Evolutionary conservation across 2,113 vertebrate species (phyloP).

Genomic region (Ceuthmochares aereus): DNA sequence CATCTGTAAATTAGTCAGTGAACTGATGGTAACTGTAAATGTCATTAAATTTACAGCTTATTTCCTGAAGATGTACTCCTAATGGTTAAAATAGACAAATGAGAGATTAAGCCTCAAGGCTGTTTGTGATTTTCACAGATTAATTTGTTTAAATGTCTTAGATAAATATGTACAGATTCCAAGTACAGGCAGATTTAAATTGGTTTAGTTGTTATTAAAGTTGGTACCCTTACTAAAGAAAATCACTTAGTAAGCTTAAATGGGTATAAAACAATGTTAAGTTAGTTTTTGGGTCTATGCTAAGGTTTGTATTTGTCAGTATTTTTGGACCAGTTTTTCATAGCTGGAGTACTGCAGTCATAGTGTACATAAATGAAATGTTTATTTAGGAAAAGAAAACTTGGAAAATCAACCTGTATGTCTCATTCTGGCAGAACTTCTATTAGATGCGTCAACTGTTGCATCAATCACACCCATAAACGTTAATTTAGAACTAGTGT

Average conservation of each 20-base stretch:
- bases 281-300: neutral
- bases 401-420: neutral
- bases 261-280: too few relatives aligned
- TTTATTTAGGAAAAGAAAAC: neutral
- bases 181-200: neutral
- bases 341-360: neutral
- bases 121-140: neutral
- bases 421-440: neutral
- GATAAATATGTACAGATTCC: neutral
- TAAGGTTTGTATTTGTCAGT: rapidly evolving
- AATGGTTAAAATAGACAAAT: neutral
- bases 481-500: neutral
- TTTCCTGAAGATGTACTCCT: neutral
- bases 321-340: neutral
- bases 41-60: neutral
- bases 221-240: too few relatives aligned
- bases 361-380: neutral
- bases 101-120: neutral
- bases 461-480: neutral
- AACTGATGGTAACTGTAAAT: neutral
- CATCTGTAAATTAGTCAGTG: neutral
- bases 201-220: neutral
- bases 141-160: neutral
- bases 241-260: too few relatives aligned
- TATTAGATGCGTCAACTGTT: neutral